Percentiles rank a stretch among this genome's conserved stretches.
phyloP scores from a whole-genome alignment of 1,140 invertebrate genomes.

The Dufourea novaeangliae region DNA sequence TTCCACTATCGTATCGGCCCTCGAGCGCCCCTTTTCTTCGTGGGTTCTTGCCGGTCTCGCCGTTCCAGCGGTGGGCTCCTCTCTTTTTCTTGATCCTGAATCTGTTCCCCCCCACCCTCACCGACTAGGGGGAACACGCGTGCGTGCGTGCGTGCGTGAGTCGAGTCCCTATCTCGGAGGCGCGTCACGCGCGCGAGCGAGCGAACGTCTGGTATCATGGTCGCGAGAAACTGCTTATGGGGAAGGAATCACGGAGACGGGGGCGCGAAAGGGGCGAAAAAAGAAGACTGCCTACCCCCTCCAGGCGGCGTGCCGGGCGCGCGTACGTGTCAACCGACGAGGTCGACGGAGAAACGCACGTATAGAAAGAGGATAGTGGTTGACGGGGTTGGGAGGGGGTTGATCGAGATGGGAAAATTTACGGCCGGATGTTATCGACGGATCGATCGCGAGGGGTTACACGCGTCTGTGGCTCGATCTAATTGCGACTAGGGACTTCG shows the following conservation, averaged over 20 bases:
- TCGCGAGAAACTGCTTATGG: conserved; percentile 17
- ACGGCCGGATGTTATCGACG: conserved; percentile 46
- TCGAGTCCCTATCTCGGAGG: conserved; percentile 65
- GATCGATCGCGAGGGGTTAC: conserved; percentile 47
- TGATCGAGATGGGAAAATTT: conserved; percentile 35
- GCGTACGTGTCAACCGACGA: neutral
- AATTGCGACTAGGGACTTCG: too few species aligned
- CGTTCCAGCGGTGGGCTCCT: neutral
- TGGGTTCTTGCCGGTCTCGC: conserved; percentile 1
- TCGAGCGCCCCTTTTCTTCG: conserved; percentile 45
- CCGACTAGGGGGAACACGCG: conserved; percentile 55
- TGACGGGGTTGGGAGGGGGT: neutral
- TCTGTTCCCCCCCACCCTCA: conserved; percentile 25
- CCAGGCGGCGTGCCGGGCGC: conserved; percentile 20
- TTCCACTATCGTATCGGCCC: conserved; percentile 28
- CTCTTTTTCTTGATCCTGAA: conserved; percentile 42
- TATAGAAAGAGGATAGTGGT: neutral
- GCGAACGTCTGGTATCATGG: conserved; percentile 33
- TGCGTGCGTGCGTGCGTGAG: conserved; percentile 42
- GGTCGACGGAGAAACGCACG: neutral
- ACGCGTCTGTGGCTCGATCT: conserved; percentile 30
- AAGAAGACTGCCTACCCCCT: too few species aligned
- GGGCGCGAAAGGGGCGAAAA: conserved; percentile 39
- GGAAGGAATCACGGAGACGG: conserved; percentile 40
- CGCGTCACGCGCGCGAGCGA: conserved; percentile 63